Evolutionary conservation across 2,888 invertebrate genomes (phyloP).

Genomic region (Troilus luridus): DNA sequence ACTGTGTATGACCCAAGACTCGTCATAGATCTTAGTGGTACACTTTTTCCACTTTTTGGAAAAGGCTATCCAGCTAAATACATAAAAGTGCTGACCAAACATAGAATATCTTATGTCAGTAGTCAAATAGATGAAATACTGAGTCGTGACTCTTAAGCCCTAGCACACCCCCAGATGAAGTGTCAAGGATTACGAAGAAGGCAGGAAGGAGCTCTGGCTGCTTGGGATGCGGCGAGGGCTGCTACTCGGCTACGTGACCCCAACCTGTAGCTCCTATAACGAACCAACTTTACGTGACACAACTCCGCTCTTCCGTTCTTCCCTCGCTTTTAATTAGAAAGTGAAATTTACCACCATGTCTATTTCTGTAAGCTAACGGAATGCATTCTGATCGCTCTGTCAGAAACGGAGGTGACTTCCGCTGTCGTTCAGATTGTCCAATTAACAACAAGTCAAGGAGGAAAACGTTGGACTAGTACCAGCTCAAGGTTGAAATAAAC

Average conservation of each 20-base stretch:
- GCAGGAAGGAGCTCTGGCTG: not conserved
- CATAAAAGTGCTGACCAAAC: no score
- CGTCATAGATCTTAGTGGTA: no score
- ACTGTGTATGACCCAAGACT: no score
- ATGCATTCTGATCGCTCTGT: not conserved
- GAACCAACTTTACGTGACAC: slow-evolving; percentile 1
- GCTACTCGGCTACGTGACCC: slow-evolving; percentile 13
- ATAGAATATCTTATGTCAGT: no score
- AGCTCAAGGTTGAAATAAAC: not conserved
- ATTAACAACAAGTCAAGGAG: not conserved
- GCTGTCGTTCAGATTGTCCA: not conserved
- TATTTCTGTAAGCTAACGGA: slow-evolving; percentile 20
- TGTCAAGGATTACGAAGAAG: not conserved
- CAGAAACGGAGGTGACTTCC: not conserved
- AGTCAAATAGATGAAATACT: no score
- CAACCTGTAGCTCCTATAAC: slow-evolving; percentile 10
- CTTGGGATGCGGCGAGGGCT: not conserved
- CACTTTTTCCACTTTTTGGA: no score
- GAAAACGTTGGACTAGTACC: not conserved
- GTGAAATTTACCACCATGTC: slow-evolving; percentile 40
- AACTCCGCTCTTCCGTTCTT: not conserved
- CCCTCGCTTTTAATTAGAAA: slow-evolving; percentile 28
- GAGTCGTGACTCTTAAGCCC: no score
- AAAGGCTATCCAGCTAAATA: no score
- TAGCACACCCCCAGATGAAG: not conserved